phyloP scores from a whole-genome alignment of 2,113 vertebrate species.

The Egretta garzetta region DNA sequence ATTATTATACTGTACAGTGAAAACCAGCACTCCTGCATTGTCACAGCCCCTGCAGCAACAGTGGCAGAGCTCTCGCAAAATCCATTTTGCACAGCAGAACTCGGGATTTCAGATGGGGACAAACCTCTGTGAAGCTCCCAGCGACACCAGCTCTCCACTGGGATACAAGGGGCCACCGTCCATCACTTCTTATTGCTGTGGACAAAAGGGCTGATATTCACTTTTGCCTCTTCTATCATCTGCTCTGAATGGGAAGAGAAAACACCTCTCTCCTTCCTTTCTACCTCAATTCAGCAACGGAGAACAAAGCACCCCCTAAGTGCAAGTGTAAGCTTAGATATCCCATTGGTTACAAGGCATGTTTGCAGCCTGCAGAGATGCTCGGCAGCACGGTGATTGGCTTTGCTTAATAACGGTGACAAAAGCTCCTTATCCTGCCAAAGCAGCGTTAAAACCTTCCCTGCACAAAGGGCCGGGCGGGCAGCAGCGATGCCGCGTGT shows the following conservation, averaged over 20 bases:
- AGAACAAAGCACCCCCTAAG: not conserved
- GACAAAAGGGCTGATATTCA: not conserved
- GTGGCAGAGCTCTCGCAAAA: not conserved
- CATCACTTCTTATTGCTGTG: not conserved
- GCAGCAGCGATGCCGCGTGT: not conserved
- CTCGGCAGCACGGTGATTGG: not conserved
- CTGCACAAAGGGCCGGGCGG: not conserved
- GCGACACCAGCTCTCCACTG: not conserved
- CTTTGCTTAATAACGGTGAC: not conserved
- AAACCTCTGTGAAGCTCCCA: not conserved
- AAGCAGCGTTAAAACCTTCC: not conserved
- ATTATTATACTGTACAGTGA: not conserved
- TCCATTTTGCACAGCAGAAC: not conserved
- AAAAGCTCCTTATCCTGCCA: slow-evolving; percentile 19
- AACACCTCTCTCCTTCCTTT: not conserved
- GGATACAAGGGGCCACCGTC: not conserved
- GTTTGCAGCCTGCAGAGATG: not conserved
- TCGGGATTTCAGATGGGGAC: not conserved
- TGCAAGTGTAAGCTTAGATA: not conserved
- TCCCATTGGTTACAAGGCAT: accelerated
- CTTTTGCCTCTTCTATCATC: not conserved
- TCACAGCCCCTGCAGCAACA: not conserved
- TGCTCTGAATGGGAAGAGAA: not conserved
- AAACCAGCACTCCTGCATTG: not conserved
- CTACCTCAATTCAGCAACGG: not conserved